Evolutionary conservation across 2,113 vertebrate genomes (phyloP).

Genomic region (human (Homo sapiens)): DNA sequence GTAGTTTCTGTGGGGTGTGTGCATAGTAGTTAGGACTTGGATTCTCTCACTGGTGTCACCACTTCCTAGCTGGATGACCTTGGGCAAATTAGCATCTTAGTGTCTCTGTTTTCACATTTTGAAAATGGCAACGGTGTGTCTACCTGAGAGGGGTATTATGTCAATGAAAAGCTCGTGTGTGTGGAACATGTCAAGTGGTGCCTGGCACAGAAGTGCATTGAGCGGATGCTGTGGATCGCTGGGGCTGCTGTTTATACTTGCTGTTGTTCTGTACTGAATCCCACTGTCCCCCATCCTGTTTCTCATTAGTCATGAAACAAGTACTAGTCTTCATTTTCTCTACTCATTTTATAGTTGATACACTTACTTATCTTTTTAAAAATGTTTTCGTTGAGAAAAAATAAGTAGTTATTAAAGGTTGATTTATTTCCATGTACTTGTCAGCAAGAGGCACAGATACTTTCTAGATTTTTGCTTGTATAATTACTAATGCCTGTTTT

Average conservation of each 20-base stretch:
- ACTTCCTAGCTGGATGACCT: background rate
- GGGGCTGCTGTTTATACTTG: fast-evolving
- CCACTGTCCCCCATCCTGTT: background rate
- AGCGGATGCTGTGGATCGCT: fast-evolving
- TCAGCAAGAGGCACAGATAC: background rate
- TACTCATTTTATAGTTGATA: background rate
- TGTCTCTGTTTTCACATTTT: background rate
- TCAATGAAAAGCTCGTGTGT: fast-evolving
- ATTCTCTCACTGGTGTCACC: background rate
- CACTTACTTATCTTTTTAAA: background rate
- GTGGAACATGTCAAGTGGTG: too few species aligned
- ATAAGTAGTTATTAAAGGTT: background rate
- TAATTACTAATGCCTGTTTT: background rate
- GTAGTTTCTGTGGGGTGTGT: background rate
- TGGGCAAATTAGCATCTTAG: background rate
- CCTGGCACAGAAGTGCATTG: fast-evolving
- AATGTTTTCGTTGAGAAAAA: background rate
- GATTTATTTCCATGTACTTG: background rate
- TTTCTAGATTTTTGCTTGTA: background rate
- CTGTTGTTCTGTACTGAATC: fast-evolving
- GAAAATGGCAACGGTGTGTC: background rate
- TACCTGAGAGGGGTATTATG: background rate
- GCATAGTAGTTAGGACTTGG: background rate
- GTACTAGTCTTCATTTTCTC: background rate
- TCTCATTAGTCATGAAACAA: background rate